Base-by-base conservation (phyloP, 2,888 invertebrate species). In the Lumbricus terrestris region DNA sequence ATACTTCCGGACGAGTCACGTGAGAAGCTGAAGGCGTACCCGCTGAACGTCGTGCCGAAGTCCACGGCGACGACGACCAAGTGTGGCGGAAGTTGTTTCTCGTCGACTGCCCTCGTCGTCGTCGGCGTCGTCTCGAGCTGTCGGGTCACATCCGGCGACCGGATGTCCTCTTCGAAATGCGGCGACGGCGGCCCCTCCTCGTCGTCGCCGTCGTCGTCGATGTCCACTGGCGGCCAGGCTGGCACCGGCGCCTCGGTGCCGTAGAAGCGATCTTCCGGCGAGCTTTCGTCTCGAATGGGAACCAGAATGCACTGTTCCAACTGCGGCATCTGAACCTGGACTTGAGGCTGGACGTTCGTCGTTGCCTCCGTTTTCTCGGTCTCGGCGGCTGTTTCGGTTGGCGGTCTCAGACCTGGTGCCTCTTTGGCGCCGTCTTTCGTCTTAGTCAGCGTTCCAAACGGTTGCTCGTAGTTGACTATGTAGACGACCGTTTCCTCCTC, bases 11-110 rank as follows among this genome's bases (percentile, higher is more conserved):
- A 95, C 6, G 95, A 95, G 92, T 96, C 95, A 29, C 95, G 93
- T 23, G 95, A 95, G 92, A 96, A 95, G 89, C 95, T 94, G 93
- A 95, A 96, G 6, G 96, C 96, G 92, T 96, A 96, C 2, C 96
- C 96, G 91, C 96, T 96, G 94, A 95, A 96, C 0, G 96, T 96
- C 6, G 96, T 96, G 4, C 96, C 96, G 91, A 96, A 95, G 93
- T 96, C 96, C 47, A 96, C 95, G 11, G 96, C 96, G 0, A 96
- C 96, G 4, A 96, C 95, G 1, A 96, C 96, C 89, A 95, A 94
- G 92, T 95, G 95, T 15, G 92, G 92, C 29, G 90, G 47, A 13
- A 92, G 92, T 29, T 90, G 88, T 29, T 89, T 89, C 29, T 85
- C 38, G 82, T 89, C 83, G 88, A 89, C 90, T 47, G 83, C 42